phyloP scores from a whole-genome alignment of 2,797 vertebrate genomes.

The Protonibea diacanthus region DNA sequence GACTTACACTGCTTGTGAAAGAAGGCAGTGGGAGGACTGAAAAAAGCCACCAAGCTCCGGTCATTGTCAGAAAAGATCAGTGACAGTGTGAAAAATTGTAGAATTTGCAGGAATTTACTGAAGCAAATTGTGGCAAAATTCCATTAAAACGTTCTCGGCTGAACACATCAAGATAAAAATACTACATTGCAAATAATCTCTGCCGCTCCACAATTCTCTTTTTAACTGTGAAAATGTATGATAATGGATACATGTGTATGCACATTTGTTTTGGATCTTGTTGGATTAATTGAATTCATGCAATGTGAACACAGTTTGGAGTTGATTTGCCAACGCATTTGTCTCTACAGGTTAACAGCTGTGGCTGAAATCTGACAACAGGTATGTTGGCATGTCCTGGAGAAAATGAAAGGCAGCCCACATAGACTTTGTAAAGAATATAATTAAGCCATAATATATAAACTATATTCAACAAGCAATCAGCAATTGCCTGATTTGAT shows the following conservation, averaged over 20 bases:
- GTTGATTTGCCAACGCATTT: not conserved
- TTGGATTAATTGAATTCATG: constrained; percentile 8
- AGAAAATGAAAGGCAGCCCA: not conserved
- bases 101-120: constrained; percentile 36
- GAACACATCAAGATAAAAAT: constrained; percentile 21
- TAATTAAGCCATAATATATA: constrained; percentile 11
- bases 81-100: constrained; percentile 40
- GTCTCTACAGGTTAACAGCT: constrained; percentile 1
- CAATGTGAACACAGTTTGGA: not conserved
- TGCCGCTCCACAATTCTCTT: not conserved
- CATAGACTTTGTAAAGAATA: not conserved
- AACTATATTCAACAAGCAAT: not conserved
- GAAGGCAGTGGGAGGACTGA: constrained; percentile 49
- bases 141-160: not conserved
- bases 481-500: not conserved
- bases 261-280: constrained; percentile 8
- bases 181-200: not conserved
- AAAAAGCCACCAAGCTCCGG: constrained; percentile 19
- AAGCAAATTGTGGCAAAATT: constrained; percentile 21
- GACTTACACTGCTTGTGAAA: constrained; percentile 37
- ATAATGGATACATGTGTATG: not conserved
- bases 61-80: constrained; percentile 40
- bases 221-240: not conserved
- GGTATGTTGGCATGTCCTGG: not conserved
- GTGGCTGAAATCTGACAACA: not conserved